A percentile compares a stretch with the other conserved stretches of the same genome.
Evolutionary conservation across 2,888 invertebrate genomes (phyloP).

Genomic region (Dryadula phaetusa): DNA sequence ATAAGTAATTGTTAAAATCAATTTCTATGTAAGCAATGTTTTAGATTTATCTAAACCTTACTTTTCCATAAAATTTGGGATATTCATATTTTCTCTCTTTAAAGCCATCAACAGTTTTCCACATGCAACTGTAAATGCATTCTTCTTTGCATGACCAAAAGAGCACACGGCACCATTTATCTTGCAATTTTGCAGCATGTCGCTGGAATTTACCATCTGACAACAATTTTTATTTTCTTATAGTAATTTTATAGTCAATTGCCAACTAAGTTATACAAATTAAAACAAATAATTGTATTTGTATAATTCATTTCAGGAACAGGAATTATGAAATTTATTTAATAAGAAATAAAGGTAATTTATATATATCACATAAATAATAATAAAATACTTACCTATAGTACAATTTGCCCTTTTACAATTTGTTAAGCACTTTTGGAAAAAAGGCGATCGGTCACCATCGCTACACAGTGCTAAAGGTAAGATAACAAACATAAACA

Average conservation of each 20-base stretch:
- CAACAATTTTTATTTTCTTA: constrained; percentile 13
- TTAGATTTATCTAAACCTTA: constrained; percentile 59
- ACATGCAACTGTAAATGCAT: constrained; percentile 96
- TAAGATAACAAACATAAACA: constrained; percentile 38
- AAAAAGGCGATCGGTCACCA: constrained; percentile 84
- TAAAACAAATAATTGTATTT: no score
- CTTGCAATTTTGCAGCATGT: constrained; percentile 52
- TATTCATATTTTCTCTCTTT: constrained; percentile 86
- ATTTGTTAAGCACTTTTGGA: constrained; percentile 79
- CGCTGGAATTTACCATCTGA: constrained; percentile 57
- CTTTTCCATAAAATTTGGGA: constrained; percentile 98
- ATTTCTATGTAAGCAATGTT: background rate
- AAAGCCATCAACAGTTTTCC: constrained; percentile 94
- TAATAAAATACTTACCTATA: constrained; percentile 68
- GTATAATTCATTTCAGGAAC: no score
- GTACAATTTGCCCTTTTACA: constrained; percentile 79
- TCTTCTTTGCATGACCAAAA: constrained; percentile 94
- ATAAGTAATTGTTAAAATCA: no score
- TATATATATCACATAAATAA: background rate
- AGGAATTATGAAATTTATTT: background rate
- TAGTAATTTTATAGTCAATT: background rate
- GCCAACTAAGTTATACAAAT: background rate
- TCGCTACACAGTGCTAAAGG: constrained; percentile 56
- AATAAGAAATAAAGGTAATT: no score
- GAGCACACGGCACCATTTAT: constrained; percentile 68